These are phyloP conservation scores for Calcarius lapponicus DNA, from an alignment of 2,797 vertebrate species.

Conservation along the genomic window DNA sequence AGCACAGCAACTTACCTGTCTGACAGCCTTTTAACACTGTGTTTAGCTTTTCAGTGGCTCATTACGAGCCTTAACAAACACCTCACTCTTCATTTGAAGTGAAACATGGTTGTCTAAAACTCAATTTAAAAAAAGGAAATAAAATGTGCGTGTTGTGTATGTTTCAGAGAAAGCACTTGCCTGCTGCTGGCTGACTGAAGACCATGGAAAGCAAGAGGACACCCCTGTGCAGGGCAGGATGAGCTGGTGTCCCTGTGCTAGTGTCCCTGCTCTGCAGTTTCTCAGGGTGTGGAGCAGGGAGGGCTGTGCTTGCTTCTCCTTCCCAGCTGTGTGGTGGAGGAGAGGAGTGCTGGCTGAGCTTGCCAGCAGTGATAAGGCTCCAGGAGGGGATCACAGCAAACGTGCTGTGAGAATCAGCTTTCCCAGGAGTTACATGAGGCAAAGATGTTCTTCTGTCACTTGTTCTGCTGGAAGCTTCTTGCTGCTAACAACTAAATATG, in stretches of 20 bases:
- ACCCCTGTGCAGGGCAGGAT: neutral
- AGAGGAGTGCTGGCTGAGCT: neutral
- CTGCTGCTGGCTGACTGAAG: neutral
- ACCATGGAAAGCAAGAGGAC: neutral
- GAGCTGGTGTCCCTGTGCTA: neutral
- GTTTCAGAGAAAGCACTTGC: neutral
- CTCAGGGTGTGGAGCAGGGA: neutral
- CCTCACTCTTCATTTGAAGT: neutral
- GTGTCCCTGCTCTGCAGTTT: neutral
- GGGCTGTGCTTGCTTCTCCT: neutral
- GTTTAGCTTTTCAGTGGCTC: neutral
- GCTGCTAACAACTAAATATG: neutral
- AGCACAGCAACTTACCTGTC: neutral
- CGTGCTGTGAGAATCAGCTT: neutral
- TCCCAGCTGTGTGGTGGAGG: neutral
- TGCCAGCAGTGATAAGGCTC: slow-evolving; percentile 20
- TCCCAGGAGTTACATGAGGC: neutral
- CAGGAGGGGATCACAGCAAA: slow-evolving; percentile 5
- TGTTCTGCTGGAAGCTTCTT: neutral
- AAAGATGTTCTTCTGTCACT: neutral
- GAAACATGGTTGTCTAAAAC: neutral
- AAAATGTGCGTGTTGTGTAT: neutral
- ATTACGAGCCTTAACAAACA: neutral
- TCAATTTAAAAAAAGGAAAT: neutral
- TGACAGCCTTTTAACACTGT: neutral